Evolutionary conservation across 92 coral and sea anemone genomes (phyloP).

Genomic region (Zoanthus sociatus): DNA sequence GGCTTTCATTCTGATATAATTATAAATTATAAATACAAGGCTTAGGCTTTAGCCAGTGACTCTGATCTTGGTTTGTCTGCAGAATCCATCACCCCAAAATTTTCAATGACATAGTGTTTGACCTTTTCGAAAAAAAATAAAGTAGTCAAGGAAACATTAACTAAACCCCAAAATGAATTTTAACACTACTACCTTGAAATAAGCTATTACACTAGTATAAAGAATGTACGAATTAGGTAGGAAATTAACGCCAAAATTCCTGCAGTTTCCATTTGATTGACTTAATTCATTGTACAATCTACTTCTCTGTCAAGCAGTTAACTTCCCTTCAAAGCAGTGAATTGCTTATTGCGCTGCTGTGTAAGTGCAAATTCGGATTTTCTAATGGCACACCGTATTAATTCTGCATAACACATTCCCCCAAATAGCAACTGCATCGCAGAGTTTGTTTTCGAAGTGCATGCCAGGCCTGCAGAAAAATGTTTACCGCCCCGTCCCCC

Average conservation of each 20-base stretch:
- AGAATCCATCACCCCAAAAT: neutral
- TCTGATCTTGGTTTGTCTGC: conserved; percentile 8
- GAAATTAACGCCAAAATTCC: neutral
- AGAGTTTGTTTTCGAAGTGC: neutral
- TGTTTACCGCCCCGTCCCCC: neutral
- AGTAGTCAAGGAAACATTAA: conserved; percentile 4
- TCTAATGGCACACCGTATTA: neutral
- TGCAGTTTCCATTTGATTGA: neutral
- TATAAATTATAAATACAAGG: neutral
- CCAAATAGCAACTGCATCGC: neutral
- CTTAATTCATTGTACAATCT: conserved; percentile 7
- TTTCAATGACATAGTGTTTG: neutral
- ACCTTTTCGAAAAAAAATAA: neutral
- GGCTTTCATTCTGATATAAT: neutral
- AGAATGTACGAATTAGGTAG: neutral
- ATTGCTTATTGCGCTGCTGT: neutral
- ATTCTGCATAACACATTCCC: neutral
- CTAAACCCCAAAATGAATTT: neutral
- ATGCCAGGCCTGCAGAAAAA: neutral
- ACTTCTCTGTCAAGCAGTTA: conserved; percentile 5
- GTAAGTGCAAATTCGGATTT: neutral
- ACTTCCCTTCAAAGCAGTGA: conserved; percentile 2
- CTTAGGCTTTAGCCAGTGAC: neutral
- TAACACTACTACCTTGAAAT: neutral
- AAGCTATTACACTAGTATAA: neutral